Conservation (phyloP, 2,797 vertebrate species). For the Tenualosa ilisha region DNA sequence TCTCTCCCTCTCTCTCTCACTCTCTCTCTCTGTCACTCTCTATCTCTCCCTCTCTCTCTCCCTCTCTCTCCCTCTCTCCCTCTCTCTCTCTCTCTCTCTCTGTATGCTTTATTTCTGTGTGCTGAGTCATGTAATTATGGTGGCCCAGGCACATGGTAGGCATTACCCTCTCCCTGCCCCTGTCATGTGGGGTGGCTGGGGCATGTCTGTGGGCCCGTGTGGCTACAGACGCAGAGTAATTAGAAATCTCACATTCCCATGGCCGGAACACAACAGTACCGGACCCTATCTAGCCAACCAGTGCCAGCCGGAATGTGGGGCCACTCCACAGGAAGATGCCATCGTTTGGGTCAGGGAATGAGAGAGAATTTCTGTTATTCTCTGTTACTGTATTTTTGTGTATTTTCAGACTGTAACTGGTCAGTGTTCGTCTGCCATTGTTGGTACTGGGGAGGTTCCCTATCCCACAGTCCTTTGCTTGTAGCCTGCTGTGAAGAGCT, state of each 20-base stretch:
- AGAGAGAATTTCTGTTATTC: background rate
- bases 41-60: too few species aligned
- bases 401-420: background rate
- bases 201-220: background rate
- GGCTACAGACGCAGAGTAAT: background rate
- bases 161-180: background rate
- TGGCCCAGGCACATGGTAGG: background rate
- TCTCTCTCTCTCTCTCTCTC: too few species aligned
- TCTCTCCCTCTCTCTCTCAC: too few species aligned
- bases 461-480: too few species aligned
- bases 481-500: too few species aligned
- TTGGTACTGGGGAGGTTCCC: too few species aligned
- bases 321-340: too few species aligned
- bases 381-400: background rate
- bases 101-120: slow-evolving; percentile 4
- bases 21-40: too few species aligned
- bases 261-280: background rate
- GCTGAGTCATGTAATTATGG: background rate
- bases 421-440: background rate
- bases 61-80: too few species aligned
- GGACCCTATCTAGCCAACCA: too few species aligned
- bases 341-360: background rate
- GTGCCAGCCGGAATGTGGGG: background rate
- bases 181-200: slow-evolving; percentile 8
- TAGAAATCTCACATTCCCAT: background rate